A percentile compares a stretch with the other conserved stretches of the same genome.
These are phyloP conservation scores for Petrocephalus zakoni DNA, from an alignment of 2,113 vertebrate species.

Conservation along the genomic window DNA sequence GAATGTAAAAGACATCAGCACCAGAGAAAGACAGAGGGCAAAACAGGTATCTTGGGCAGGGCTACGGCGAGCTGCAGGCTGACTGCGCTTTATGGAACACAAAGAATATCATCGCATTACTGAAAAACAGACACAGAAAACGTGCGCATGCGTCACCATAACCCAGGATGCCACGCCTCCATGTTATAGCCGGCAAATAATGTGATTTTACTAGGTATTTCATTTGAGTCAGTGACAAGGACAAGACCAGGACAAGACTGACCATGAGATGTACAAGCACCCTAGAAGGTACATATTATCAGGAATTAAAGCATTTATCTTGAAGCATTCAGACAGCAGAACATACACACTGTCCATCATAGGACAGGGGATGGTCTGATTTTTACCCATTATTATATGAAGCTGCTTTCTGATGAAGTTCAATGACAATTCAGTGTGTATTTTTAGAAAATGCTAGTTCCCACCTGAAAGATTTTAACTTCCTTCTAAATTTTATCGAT, in stretches of 20 bases:
- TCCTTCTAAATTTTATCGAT: neutral
- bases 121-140: no score
- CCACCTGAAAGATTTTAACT: neutral
- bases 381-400: neutral
- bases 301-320: neutral
- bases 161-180: no score
- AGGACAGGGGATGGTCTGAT: neutral
- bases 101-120: no score
- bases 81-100: no score
- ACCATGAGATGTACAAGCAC: neutral
- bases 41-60: no score
- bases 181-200: no score
- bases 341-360: neutral
- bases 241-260: neutral
- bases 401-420: neutral
- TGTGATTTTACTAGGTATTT: neutral
- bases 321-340: neutral
- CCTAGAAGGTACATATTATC: neutral
- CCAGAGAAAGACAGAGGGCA: no score
- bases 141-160: no score
- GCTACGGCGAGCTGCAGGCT: no score
- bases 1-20: no score
- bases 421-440: neutral
- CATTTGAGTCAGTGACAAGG: neutral
- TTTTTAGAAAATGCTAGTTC: neutral